These are phyloP conservation scores for Camponotus floridanus DNA, from an alignment of 1,140 invertebrate species.

Conservation along the genomic window DNA sequence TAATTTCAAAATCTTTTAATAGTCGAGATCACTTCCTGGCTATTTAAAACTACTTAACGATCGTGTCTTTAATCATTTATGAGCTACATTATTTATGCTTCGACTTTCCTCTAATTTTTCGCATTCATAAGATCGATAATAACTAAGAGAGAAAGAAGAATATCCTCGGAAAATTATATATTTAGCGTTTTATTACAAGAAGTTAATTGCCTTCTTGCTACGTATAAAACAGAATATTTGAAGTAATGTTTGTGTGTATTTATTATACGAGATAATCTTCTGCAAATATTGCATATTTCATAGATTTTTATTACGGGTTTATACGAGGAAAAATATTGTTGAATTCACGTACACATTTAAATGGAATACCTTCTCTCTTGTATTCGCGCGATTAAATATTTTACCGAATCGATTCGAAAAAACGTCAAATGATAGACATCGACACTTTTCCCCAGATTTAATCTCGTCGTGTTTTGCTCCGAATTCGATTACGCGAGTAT, in stretches of 20 bases:
- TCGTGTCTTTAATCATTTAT: neutral
- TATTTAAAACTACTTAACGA: neutral
- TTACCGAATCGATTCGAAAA: slow-evolving; percentile 39
- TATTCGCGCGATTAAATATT: slow-evolving; percentile 43
- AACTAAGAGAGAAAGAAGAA: neutral
- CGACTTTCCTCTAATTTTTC: neutral
- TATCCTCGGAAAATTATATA: neutral
- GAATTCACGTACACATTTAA: slow-evolving; percentile 3
- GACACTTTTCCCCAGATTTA: slow-evolving; percentile 42
- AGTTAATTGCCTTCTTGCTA: neutral
- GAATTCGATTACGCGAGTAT: slow-evolving; percentile 50
- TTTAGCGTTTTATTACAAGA: neutral
- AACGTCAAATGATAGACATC: slow-evolving; percentile 56
- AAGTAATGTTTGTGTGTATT: neutral
- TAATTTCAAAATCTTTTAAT: too few species aligned
- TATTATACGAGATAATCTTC: neutral
- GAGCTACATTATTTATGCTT: neutral
- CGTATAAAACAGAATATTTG: neutral
- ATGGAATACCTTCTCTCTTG: slow-evolving; percentile 3
- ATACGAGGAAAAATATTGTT: neutral
- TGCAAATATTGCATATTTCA: neutral
- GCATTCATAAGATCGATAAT: neutral
- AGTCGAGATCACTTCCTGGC: too few species aligned
- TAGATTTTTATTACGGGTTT: slow-evolving; percentile 13
- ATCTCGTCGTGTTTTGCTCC: slow-evolving; percentile 23